Base-by-base conservation (phyloP, 2,113 vertebrate genomes). In the Ptyas mucosa region DNA sequence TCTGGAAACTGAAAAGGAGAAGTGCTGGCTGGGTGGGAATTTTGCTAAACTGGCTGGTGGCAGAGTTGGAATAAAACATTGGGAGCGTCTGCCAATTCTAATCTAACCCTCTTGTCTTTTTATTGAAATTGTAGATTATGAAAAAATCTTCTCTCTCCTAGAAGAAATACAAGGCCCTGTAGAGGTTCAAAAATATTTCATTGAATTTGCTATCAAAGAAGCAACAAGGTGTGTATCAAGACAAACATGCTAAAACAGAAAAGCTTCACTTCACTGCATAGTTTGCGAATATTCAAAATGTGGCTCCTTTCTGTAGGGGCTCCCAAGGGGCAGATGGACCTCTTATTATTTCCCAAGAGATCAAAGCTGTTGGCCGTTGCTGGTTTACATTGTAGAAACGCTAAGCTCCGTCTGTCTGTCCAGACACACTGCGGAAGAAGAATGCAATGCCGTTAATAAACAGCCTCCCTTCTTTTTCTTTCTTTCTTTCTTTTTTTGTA, bases 171-270 rank as follows among this genome's bases (percentile, higher is more conserved):
- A 98, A 97, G 99, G 99, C 88, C 97, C 99, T 54, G 93, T 97
- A 85, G 97, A 98, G 88, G 97, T 99, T 53, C 98, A 99, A 95
- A 99, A 98, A 96, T 99, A 98, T 96, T 99, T 99, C 97, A 98
- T 99, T 97, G 98, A 99, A 96, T 98, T 99, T 94, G 98, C 99
- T 91, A 99, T 99, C 97, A 99, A 98, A 97, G 99, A 99, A 98
- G 99, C 99, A 90, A 97, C 98, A 96, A 99, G 99, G 99, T 99
- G 96, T 94, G 97, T 96, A 91, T 94, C 75, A 93, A 64, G 34
- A 81, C 46, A 18, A 18, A 39, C 88, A n/a, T 34, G 87, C 0
- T 58, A 6, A 81, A 9, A 89, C 29, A 85, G 55, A 39, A 61
- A 3, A 52, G n/a, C 23, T 90, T 5, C 5, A 87, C 18, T 1